Evolutionary conservation across 35 echinoderm and acorn worm genomes (phyloP).

Genomic region (Apostichopus californicus): DNA sequence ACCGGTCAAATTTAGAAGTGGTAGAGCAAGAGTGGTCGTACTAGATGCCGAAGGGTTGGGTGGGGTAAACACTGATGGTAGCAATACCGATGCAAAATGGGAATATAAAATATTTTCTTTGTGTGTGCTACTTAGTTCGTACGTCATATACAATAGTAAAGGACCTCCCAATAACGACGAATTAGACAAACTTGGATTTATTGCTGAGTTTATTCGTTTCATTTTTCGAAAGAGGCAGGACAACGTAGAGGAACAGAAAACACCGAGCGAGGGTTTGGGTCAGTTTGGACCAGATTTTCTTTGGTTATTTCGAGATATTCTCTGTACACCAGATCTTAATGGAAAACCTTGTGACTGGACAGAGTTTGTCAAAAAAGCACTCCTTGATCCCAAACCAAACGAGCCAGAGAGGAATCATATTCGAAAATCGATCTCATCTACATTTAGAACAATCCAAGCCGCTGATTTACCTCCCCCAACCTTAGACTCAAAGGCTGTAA

Average conservation of each 20-base stretch:
- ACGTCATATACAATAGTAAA: background rate
- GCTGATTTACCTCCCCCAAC: background rate
- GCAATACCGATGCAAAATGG: background rate
- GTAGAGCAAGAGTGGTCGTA: background rate
- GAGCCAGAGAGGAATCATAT: background rate
- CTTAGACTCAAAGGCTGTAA: background rate
- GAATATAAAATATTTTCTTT: conserved; percentile 13
- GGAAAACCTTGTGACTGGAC: background rate
- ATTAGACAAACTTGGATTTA: conserved; percentile 28
- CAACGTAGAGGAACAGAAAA: background rate
- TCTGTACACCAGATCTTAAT: background rate
- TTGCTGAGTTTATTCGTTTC: conserved; percentile 8
- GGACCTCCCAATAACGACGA: background rate
- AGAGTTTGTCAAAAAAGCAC: background rate
- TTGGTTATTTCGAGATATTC: background rate
- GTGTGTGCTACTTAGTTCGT: conserved; percentile 5
- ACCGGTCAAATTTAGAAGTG: background rate
- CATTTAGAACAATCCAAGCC: background rate
- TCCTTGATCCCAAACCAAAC: background rate
- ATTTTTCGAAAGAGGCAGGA: background rate
- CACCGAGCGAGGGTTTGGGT: background rate
- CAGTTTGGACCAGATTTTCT: background rate
- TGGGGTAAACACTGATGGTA: background rate
- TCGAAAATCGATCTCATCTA: background rate
- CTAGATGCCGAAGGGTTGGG: conserved; percentile 21